Percentiles rank a stretch among this genome's conserved stretches.
Conservation (phyloP, 2,113 vertebrate genomes). For the Polypterus senegalus region DNA sequence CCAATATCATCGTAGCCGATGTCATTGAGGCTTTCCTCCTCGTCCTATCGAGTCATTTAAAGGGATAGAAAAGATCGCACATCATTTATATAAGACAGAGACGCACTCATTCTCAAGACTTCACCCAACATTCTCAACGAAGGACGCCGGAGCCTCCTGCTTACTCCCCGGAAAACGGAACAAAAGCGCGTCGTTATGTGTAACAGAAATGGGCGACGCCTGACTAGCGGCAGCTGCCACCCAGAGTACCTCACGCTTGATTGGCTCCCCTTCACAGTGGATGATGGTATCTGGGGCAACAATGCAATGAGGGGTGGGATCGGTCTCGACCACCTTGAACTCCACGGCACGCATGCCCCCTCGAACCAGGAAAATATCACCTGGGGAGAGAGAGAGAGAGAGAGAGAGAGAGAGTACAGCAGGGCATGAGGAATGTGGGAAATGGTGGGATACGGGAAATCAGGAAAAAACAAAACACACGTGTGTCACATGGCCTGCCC, state of each 20-base stretch:
- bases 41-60: slow-evolving; percentile 23
- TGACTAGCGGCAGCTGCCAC: neutral
- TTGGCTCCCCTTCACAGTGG: slow-evolving; percentile 41
- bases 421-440: no score
- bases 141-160: no score
- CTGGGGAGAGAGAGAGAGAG: slow-evolving; percentile 15
- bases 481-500: no score
- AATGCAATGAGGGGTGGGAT: slow-evolving; percentile 38
- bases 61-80: no score
- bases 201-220: no score
- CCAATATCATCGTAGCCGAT: slow-evolving; percentile 44
- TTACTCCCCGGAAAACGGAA: no score
- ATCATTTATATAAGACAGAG: no score
- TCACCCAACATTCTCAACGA: no score
- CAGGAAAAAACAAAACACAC: no score
- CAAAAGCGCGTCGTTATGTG: no score
- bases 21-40: slow-evolving; percentile 41
- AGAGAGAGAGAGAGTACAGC: neutral
- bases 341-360: slow-evolving; percentile 43
- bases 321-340: slow-evolving; percentile 41
- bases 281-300: slow-evolving; percentile 41
- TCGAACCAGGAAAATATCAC: slow-evolving; percentile 38
- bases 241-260: slow-evolving; percentile 36
- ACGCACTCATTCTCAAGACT: no score
- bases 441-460: no score